Evolutionary conservation across 1,140 invertebrate species (phyloP).

Genomic region (Drosophila guanche): DNA sequence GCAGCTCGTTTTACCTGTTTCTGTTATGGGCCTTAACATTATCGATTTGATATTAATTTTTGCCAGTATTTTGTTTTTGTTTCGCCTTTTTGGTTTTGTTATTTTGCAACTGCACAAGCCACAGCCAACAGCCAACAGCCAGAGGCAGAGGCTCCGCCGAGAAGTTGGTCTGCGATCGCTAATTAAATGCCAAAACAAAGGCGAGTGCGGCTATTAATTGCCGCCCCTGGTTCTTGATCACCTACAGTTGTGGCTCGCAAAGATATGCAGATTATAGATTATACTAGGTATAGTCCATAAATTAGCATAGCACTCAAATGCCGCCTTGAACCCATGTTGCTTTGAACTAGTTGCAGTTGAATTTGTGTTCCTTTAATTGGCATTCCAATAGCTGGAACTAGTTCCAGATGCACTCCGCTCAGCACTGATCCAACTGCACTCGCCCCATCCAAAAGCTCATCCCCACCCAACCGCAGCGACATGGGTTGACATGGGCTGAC

Average conservation of each 20-base stretch:
- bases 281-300: conserved; percentile 8
- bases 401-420: conserved; percentile 16
- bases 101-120: conserved; percentile 61
- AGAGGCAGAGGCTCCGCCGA: conserved; percentile 30
- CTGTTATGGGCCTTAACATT: conserved; percentile 62
- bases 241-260: conserved; percentile 25
- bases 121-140: conserved; percentile 1
- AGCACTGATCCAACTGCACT: conserved; percentile 23
- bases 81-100: conserved; percentile 25
- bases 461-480: conserved; percentile 14
- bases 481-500: conserved; percentile 64
- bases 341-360: conserved; percentile 1
- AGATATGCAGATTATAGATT: conserved; percentile 52
- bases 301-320: conserved; percentile 20
- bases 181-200: conserved; percentile 65
- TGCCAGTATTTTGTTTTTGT: conserved; percentile 7
- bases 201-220: conserved; percentile 49
- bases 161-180: conserved; percentile 53
- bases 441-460: no score
- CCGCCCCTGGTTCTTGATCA: conserved; percentile 31
- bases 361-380: background rate
- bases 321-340: conserved; percentile 32
- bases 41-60: conserved; percentile 79
- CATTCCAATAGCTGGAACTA: conserved; percentile 28
- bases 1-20: conserved; percentile 78